Percentiles rank a stretch among this genome's conserved stretches.
Conservation (phyloP, 2,113 vertebrate species). For the Malurus melanocephalus region DNA sequence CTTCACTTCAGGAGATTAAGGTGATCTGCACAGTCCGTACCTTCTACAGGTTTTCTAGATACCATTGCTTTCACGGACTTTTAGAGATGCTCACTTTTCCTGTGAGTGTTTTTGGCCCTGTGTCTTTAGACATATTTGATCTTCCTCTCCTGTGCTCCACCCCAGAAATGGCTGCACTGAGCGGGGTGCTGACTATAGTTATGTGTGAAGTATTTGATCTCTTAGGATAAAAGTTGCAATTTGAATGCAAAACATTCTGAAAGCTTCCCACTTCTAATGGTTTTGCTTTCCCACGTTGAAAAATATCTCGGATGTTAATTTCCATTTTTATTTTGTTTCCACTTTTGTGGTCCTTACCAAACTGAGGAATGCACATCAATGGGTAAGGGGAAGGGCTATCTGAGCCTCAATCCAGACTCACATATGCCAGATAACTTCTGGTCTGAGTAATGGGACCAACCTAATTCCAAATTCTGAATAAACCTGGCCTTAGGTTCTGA, state of each 20-base stretch:
- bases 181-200: neutral
- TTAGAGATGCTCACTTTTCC: neutral
- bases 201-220: slow-evolving; percentile 33
- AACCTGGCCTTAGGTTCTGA: neutral
- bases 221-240: slow-evolving; percentile 39
- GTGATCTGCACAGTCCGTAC: neutral
- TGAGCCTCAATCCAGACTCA: neutral
- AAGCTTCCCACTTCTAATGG: slow-evolving; percentile 19
- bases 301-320: slow-evolving; percentile 24
- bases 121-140: neutral
- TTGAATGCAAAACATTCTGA: slow-evolving; percentile 36
- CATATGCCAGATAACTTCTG: neutral
- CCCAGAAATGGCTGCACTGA: neutral
- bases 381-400: neutral
- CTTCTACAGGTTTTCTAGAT: neutral
- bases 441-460: neutral
- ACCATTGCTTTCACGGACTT: neutral
- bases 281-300: slow-evolving; percentile 25
- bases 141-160: neutral
- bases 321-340: slow-evolving; percentile 48
- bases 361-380: neutral
- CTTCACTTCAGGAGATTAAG: neutral
- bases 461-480: neutral
- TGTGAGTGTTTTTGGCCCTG: neutral
- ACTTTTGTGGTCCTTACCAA: neutral